Base-by-base conservation (phyloP, 2,113 vertebrate species). In the Nerophis ophidion region DNA sequence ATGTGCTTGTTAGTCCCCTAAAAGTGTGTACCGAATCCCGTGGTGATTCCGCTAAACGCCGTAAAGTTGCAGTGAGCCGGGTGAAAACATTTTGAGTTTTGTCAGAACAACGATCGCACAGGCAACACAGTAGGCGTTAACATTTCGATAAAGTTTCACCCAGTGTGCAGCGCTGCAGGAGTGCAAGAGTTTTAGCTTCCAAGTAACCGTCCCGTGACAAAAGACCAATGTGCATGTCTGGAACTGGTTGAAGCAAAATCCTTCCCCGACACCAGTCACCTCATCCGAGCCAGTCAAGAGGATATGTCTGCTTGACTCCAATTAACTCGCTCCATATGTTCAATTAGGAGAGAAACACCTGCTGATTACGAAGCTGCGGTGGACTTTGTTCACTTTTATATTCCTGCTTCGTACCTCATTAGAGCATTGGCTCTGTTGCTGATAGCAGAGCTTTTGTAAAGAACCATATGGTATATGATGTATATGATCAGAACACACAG, bases 281-380 rank as follows among this genome's bases (percentile, higher is more conserved):
- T 78, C 61, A n/a, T 55, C 52, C 71, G 57, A 74, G 51, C 75
- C 16, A 70, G 47, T 55, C 36, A 52, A 3, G 33, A 26, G 52
- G 57, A 12, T 57, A 54, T 54, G 53, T 68, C 67, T 68, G 48
- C 63, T 57, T 72, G 60, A 71, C 74, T 71, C 73, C 60, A 65
- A 61, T 67, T 62, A 44, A 40, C 56, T 63, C 65, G 34, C 64
- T 51, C 42, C 50, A 62, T 57, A 57, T 72, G 64, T 75, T 80
- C 62, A 76, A 48, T 80, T 71, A 58, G 66, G 56, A 63, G 14
- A 40, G 60, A 71, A 72, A 71, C 80, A 82, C 72, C 62, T 79
- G 81, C 74, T 36, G 7, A 40, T 40, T 8, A 44, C 10, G 40
- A 68, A 74, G 59, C 44, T 60, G 40, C 49, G 17, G 46, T 50